Percentiles rank a stretch among this genome's conserved stretches.
Evolutionary conservation across 1,140 invertebrate species (phyloP).

Genomic region (Drosophila bipectinata): DNA sequence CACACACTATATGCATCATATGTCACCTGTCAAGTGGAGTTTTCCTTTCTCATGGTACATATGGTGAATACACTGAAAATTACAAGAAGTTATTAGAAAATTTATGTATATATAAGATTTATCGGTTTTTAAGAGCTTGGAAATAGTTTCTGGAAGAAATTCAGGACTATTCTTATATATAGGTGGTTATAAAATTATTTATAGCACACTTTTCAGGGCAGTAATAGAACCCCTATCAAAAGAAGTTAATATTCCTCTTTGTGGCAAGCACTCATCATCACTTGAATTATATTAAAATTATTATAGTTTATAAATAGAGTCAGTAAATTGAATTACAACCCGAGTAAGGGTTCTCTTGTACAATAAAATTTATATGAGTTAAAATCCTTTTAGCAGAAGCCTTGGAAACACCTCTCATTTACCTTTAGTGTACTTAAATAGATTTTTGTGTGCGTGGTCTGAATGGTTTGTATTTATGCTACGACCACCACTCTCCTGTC

Average conservation of each 20-base stretch:
- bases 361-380: too few species aligned
- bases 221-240: too few species aligned
- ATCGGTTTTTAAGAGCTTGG: background rate
- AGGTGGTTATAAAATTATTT: background rate
- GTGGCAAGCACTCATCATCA: too few species aligned
- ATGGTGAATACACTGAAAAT: constrained; percentile 12
- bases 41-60: constrained; percentile 13
- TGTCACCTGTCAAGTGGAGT: constrained; percentile 49
- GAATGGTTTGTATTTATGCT: constrained; percentile 18
- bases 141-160: too few species aligned
- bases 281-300: too few species aligned
- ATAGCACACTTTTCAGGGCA: background rate
- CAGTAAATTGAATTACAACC: too few species aligned
- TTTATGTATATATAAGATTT: too few species aligned
- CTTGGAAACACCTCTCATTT: background rate
- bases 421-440: constrained; percentile 27
- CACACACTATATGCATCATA: constrained; percentile 35
- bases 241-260: too few species aligned
- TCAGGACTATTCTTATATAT: background rate
- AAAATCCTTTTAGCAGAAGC: too few species aligned
- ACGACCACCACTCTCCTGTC: background rate
- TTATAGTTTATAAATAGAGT: too few species aligned
- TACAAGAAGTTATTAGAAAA: too few species aligned
- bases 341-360: too few species aligned
- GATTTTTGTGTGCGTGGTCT: constrained; percentile 22